Evolutionary conservation across 2,113 vertebrate genomes (phyloP).

Genomic region (Trichechus manatus): DNA sequence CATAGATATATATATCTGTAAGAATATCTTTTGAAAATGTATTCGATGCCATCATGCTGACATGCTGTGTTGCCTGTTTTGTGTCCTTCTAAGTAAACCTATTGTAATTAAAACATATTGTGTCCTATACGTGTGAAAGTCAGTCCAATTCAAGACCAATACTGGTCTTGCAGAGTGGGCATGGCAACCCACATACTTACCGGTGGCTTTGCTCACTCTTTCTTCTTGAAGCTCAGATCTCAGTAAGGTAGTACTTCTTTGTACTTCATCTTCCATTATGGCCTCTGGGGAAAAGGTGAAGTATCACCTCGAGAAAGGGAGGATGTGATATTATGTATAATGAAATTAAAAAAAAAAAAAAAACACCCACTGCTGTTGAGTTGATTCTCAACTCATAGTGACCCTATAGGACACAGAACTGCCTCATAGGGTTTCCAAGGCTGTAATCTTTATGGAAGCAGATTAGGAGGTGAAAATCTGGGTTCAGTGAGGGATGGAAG

Average conservation of each 20-base stretch:
- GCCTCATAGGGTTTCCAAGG: too few species aligned
- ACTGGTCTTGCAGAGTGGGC: neutral
- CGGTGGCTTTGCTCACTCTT: neutral
- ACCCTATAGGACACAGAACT: too few species aligned
- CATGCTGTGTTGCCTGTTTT: neutral
- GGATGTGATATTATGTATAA: neutral
- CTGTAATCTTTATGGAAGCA: too few species aligned
- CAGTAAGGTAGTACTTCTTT: neutral
- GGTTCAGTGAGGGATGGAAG: neutral
- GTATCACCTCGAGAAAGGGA: neutral
- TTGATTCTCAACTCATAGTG: too few species aligned
- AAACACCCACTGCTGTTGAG: too few species aligned
- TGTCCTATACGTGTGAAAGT: neutral
- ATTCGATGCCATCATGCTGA: neutral
- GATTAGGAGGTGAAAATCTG: neutral
- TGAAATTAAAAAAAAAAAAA: neutral
- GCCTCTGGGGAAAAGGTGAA: neutral
- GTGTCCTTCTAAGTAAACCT: constrained; percentile 18
- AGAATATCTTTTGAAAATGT: neutral
- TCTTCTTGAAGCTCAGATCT: neutral
- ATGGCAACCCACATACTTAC: neutral
- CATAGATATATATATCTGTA: neutral
- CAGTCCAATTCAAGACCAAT: neutral
- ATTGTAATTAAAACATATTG: neutral
- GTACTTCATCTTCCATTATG: neutral